Evolutionary conservation across 2,797 vertebrate species (phyloP).

Genomic region (Pygocentrus nattereri): DNA sequence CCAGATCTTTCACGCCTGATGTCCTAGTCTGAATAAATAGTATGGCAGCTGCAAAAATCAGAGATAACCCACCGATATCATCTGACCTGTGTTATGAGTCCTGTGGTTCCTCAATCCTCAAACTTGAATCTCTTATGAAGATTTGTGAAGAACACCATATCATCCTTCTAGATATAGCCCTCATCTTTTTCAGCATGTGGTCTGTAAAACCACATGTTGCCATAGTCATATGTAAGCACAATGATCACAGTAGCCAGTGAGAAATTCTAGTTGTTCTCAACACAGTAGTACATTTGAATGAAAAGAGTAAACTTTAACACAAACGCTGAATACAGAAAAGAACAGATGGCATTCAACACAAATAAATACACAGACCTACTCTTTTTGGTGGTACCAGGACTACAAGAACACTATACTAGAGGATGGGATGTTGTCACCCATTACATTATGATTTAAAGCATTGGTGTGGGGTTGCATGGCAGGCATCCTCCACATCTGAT

Average conservation of each 20-base stretch:
- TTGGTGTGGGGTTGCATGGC: neutral
- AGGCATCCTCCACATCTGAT: neutral
- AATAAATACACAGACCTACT: neutral
- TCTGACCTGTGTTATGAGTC: neutral
- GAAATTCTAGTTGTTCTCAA: neutral
- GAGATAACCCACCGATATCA: neutral
- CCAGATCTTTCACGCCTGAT: neutral
- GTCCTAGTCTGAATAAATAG: neutral
- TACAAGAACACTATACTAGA: neutral
- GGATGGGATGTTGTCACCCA: neutral
- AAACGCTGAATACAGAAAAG: neutral
- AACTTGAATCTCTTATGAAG: neutral
- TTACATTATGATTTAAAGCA: neutral
- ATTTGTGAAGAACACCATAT: neutral
- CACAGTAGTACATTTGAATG: neutral
- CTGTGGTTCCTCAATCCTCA: neutral
- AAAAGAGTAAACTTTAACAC: neutral
- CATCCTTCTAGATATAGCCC: neutral
- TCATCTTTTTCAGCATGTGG: neutral
- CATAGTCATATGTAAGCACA: neutral
- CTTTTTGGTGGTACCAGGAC: neutral
- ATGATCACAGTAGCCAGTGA: neutral
- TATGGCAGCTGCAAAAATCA: neutral
- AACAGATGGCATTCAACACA: neutral
- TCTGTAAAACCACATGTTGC: neutral